Percentiles rank a stretch among this genome's conserved stretches.
phyloP scores from a whole-genome alignment of 2,888 invertebrate species.

The Caenorhabditis japonica region DNA sequence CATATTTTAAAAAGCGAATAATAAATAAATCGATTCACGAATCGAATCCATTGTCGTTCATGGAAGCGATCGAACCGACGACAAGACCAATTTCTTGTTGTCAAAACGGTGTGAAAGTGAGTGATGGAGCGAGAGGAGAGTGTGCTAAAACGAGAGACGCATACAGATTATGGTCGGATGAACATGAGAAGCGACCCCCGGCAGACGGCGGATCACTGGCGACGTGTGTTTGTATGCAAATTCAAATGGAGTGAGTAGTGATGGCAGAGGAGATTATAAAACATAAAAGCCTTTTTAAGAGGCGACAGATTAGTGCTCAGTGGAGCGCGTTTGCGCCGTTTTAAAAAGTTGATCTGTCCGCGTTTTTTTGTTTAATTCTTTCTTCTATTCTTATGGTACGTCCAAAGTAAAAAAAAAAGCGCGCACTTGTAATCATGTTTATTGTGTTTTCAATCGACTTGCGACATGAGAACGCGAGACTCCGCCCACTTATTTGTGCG shows the following conservation, averaged over 20 bases:
- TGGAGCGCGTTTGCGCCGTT: too few relatives aligned
- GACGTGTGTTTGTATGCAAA: conserved; percentile 41
- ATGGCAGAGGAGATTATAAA: conserved; percentile 19
- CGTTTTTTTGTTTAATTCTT: too few relatives aligned
- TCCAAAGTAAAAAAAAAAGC: too few relatives aligned
- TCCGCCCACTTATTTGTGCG: too few relatives aligned
- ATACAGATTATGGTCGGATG: conserved; percentile 55
- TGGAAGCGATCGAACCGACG: neutral
- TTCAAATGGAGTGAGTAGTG: conserved; percentile 11
- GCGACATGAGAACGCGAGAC: too few relatives aligned
- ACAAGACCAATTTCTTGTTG: conserved; percentile 37
- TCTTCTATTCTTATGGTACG: too few relatives aligned
- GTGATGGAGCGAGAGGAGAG: conserved; percentile 37
- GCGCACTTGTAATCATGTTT: too few relatives aligned
- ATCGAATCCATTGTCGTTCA: neutral
- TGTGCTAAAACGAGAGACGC: conserved; percentile 13
- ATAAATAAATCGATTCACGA: neutral
- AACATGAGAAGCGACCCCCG: conserved; percentile 48
- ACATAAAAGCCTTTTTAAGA: too few relatives aligned
- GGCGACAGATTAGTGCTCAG: too few relatives aligned
- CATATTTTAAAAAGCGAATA: neutral
- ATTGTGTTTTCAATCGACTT: too few relatives aligned
- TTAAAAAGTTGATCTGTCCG: too few relatives aligned
- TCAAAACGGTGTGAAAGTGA: conserved; percentile 58
- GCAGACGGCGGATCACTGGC: conserved; percentile 34